These are phyloP conservation scores for Stenolophus ochropezus DNA, from an alignment of 2,888 invertebrate genomes.

Conservation along the genomic window DNA sequence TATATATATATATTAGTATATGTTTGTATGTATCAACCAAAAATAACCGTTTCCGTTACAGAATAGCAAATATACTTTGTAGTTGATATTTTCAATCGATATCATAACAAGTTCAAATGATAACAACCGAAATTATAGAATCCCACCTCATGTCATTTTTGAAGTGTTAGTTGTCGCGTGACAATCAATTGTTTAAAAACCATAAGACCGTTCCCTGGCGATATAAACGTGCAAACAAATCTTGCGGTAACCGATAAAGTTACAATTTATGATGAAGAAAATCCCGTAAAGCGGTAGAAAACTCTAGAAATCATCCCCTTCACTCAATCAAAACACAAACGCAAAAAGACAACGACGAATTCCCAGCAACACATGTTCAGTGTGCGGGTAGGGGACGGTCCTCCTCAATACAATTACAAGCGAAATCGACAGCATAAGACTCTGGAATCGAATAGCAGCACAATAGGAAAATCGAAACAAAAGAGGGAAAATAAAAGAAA, in stretches of 20 bases:
- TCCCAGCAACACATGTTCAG: slow-evolving; percentile 21
- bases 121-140: too few species aligned
- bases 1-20: too few species aligned
- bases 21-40: too few species aligned
- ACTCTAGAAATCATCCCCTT: background rate
- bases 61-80: too few species aligned
- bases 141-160: too few species aligned
- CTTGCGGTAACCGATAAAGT: background rate
- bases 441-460: slow-evolving; percentile 36
- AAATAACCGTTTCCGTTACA: too few species aligned
- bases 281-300: background rate
- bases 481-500: slow-evolving; percentile 34
- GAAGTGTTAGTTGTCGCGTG: too few species aligned
- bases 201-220: too few species aligned
- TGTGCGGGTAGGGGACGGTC: background rate
- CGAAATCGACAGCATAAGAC: slow-evolving; percentile 39
- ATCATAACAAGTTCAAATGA: too few species aligned
- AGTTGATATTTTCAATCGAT: too few species aligned
- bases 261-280: background rate
- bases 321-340: slow-evolving; percentile 38
- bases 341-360: slow-evolving; percentile 12
- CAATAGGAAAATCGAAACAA: slow-evolving; percentile 43
- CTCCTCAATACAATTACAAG: slow-evolving; percentile 30
- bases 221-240: background rate
- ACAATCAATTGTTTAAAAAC: too few species aligned